These are phyloP conservation scores for Patagioenas fasciata DNA, from an alignment of 2,113 vertebrate species.

Conservation along the genomic window DNA sequence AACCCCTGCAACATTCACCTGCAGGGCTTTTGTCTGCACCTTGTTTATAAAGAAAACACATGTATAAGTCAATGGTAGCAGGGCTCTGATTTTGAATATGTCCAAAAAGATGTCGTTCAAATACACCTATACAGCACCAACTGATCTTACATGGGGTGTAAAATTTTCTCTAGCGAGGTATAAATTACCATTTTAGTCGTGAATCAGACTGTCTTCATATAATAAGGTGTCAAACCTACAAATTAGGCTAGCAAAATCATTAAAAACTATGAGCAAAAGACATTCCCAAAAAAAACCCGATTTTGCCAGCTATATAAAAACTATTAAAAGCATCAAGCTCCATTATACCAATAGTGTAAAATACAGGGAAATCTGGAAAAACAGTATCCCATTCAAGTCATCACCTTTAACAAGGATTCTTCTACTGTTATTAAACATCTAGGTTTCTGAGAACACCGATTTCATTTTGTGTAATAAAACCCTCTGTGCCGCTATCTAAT, in stretches of 20 bases:
- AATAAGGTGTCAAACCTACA: background rate
- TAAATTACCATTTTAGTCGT: conserved; percentile 21
- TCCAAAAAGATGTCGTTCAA: background rate
- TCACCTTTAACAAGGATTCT: conserved; percentile 48
- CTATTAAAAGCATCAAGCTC: conserved; percentile 41
- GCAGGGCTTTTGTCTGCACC: background rate
- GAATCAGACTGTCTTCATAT: background rate
- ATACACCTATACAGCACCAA: background rate
- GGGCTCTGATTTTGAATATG: background rate
- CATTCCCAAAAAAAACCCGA: conserved; percentile 39
- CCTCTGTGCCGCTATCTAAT: conserved; percentile 16
- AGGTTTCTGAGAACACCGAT: background rate
- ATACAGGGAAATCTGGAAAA: conserved; percentile 46
- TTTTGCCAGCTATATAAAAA: conserved; percentile 47
- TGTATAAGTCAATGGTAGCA: background rate
- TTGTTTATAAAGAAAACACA: background rate
- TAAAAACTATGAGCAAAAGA: conserved; percentile 52
- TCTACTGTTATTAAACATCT: conserved; percentile 51
- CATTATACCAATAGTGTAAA: conserved; percentile 52
- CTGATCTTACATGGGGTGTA: background rate
- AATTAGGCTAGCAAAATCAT: conserved; percentile 54
- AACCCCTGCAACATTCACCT: background rate
- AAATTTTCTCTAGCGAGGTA: background rate
- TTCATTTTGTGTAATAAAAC: conserved; percentile 55
- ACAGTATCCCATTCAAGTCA: background rate